These are phyloP conservation scores for Trogon surrucura DNA, from an alignment of 2,113 vertebrate species.

Conservation along the genomic window DNA sequence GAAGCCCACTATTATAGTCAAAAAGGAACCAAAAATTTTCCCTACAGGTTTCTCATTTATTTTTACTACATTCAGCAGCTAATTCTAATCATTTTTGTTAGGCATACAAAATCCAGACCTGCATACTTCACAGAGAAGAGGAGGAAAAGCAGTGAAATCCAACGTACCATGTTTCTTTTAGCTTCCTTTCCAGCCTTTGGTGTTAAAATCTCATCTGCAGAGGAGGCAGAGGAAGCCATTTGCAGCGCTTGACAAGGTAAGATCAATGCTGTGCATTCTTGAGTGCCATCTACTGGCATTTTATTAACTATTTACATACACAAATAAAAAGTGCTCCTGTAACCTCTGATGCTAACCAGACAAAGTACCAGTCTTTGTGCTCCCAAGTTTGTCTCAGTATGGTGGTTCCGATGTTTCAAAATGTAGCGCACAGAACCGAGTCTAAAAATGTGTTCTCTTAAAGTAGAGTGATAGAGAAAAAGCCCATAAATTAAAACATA, in stretches of 20 bases:
- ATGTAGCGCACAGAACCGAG: background rate
- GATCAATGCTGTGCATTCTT: background rate
- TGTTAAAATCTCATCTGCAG: background rate
- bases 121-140: background rate
- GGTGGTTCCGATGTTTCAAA: background rate
- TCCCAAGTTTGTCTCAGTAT: background rate
- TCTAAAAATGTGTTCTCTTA: background rate
- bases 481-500: background rate
- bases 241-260: background rate
- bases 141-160: background rate
- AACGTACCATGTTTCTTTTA: background rate
- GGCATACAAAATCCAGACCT: background rate
- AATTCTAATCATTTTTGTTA: background rate
- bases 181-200: background rate
- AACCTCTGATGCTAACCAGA: background rate
- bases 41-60: background rate
- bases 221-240: slow-evolving; percentile 21
- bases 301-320: slow-evolving; percentile 3
- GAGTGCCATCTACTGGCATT: slow-evolving; percentile 56
- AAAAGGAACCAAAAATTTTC: background rate
- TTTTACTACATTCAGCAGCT: background rate
- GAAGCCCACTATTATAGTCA: background rate
- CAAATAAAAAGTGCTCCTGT: background rate
- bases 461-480: background rate
- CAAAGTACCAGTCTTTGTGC: background rate